These are phyloP conservation scores for Poecilia picta DNA, from an alignment of 2,797 vertebrate species.

Conservation along the genomic window DNA sequence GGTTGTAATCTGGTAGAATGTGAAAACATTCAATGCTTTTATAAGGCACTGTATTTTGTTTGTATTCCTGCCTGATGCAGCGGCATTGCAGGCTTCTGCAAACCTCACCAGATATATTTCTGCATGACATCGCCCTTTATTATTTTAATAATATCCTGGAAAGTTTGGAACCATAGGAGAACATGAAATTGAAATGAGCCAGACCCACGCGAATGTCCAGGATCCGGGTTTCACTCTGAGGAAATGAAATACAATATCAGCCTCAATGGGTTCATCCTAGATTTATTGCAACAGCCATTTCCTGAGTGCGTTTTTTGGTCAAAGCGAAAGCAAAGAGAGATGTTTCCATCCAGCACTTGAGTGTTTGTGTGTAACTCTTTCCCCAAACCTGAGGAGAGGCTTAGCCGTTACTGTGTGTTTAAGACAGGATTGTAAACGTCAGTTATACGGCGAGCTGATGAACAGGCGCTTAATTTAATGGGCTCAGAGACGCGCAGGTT, in stretches of 20 bases:
- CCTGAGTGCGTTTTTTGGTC: conserved; percentile 70
- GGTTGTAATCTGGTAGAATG: neutral
- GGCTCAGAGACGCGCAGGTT: conserved; percentile 43
- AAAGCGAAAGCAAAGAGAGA: conserved; percentile 62
- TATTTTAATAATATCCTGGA: conserved; percentile 65
- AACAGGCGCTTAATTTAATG: conserved; percentile 69
- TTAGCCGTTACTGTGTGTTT: conserved; percentile 62
- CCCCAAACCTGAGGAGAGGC: conserved; percentile 26
- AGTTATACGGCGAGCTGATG: conserved; percentile 62
- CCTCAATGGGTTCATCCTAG: conserved; percentile 72
- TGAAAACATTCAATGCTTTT: neutral
- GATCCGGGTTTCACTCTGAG: conserved; percentile 70
- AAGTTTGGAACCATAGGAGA: conserved; percentile 61
- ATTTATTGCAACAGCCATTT: conserved; percentile 79
- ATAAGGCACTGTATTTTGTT: neutral
- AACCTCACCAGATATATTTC: conserved; percentile 17
- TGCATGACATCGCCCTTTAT: conserved; percentile 27
- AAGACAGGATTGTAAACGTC: conserved; percentile 67
- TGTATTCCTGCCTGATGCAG: neutral
- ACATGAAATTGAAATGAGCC: conserved; percentile 68
- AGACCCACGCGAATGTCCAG: conserved; percentile 62
- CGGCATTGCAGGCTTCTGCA: neutral
- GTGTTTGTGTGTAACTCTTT: conserved; percentile 33
- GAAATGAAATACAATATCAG: conserved; percentile 76
- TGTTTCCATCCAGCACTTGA: conserved; percentile 47